A percentile compares a stretch with the other conserved stretches of the same genome.
phyloP scores from a whole-genome alignment of 2,888 invertebrate genomes.

The Tetragonisca angustula region DNA sequence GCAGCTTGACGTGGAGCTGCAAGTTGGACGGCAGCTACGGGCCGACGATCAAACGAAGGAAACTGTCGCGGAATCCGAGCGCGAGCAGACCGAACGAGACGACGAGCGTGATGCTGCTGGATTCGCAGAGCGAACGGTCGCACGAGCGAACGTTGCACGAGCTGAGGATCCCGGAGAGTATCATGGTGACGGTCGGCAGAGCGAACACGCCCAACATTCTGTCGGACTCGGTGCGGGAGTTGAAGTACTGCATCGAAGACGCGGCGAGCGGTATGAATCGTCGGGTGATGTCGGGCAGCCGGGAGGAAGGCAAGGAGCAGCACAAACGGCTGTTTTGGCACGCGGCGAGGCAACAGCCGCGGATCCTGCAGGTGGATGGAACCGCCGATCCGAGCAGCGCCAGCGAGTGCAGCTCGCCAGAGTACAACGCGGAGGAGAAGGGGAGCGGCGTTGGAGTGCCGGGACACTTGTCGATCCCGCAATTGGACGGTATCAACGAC shows the following conservation, averaged over 20 bases:
- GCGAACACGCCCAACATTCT: slow-evolving; percentile 75
- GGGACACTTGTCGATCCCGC: slow-evolving; percentile 85
- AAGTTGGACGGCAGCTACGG: slow-evolving; percentile 88
- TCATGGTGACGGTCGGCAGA: slow-evolving; percentile 82
- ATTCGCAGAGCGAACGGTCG: slow-evolving; percentile 74
- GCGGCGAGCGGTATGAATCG: slow-evolving; percentile 66
- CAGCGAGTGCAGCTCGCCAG: slow-evolving; percentile 83
- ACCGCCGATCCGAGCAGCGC: slow-evolving; percentile 85
- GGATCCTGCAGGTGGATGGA: slow-evolving; percentile 86
- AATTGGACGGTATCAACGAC: slow-evolving; percentile 90
- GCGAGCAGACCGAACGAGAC: slow-evolving; percentile 72
- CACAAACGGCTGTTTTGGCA: slow-evolving; percentile 83
- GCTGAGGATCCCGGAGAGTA: slow-evolving; percentile 84
- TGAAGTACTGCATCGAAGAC: slow-evolving; percentile 78
- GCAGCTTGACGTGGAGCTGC: slow-evolving; percentile 89
- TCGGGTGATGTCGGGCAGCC: slow-evolving; percentile 67
- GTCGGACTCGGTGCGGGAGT: slow-evolving; percentile 77
- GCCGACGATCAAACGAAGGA: slow-evolving; percentile 89
- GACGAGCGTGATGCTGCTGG: slow-evolving; percentile 77
- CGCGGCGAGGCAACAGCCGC: slow-evolving; percentile 82
- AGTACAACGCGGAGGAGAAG: slow-evolving; percentile 78
- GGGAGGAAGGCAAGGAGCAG: slow-evolving; percentile 82
- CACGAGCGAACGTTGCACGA: slow-evolving; percentile 79
- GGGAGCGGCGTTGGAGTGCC: slow-evolving; percentile 39
- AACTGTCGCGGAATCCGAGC: slow-evolving; percentile 84